These are phyloP conservation scores for Macropus fuliginosus DNA, from an alignment of 2,797 vertebrate species.

Conservation along the genomic window DNA sequence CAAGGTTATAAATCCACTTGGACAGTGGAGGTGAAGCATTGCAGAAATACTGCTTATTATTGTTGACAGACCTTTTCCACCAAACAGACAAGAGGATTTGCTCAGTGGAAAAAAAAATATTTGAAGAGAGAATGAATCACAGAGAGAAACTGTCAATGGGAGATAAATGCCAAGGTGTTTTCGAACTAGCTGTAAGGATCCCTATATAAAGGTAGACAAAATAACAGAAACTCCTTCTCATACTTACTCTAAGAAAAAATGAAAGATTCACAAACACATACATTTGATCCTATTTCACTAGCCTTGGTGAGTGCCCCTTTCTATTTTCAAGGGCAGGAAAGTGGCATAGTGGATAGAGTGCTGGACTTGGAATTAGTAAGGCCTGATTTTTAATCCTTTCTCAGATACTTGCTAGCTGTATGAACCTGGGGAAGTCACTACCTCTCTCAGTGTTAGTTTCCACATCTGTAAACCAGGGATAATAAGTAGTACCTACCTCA, in stretches of 20 bases:
- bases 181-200: not conserved
- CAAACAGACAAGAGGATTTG: not conserved
- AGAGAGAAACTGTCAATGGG: not conserved
- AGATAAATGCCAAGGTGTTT: not conserved
- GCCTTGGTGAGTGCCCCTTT: not conserved
- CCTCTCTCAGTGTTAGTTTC: not conserved
- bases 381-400: not conserved
- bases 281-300: not conserved
- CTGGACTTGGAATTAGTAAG: not conserved
- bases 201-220: not conserved
- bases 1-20: not conserved
- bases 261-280: not conserved
- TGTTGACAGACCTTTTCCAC: not conserved
- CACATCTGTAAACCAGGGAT: not conserved
- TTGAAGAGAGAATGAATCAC: conserved; percentile 5
- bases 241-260: not conserved
- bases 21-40: not conserved
- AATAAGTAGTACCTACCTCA: not conserved
- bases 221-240: not conserved
- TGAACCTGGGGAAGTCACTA: not conserved
- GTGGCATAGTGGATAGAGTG: not conserved
- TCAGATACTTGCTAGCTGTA: not conserved
- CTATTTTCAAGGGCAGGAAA: not conserved
- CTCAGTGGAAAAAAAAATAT: not conserved
- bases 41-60: not conserved